phyloP scores from a whole-genome alignment of 2,797 vertebrate genomes.

The Enteromius mattozi region DNA sequence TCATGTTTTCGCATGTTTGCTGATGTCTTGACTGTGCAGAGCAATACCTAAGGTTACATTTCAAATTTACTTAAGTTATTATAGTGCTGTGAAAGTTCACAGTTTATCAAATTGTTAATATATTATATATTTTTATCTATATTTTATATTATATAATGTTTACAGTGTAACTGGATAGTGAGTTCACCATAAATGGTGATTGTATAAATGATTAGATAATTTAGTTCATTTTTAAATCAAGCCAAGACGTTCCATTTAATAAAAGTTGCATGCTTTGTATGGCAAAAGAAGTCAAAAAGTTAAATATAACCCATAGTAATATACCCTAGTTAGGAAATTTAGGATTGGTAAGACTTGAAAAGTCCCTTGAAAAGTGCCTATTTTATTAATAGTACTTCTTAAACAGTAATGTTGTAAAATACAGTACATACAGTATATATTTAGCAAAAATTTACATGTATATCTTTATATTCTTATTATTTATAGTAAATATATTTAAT shows the following conservation, averaged over 20 bases:
- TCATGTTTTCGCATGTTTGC: constrained; percentile 50
- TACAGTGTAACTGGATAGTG: background rate
- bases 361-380: background rate
- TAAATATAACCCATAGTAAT: background rate
- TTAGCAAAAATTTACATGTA: too few species aligned
- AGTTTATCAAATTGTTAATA: background rate
- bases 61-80: constrained; percentile 27
- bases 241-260: background rate
- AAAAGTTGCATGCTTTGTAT: background rate
- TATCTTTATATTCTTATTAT: too few species aligned
- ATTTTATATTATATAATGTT: background rate
- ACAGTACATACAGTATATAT: too few species aligned
- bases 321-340: background rate
- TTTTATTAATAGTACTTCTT: background rate
- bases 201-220: background rate
- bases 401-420: background rate
- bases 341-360: too few species aligned
- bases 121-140: background rate
- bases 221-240: background rate
- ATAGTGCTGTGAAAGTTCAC: background rate
- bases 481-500: too few species aligned
- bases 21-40: constrained; percentile 45
- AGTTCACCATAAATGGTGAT: background rate
- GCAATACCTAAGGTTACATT: constrained; percentile 51
- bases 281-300: background rate